Base-by-base conservation (phyloP, 2,888 invertebrate genomes). In the Corythucha ciliata region DNA sequence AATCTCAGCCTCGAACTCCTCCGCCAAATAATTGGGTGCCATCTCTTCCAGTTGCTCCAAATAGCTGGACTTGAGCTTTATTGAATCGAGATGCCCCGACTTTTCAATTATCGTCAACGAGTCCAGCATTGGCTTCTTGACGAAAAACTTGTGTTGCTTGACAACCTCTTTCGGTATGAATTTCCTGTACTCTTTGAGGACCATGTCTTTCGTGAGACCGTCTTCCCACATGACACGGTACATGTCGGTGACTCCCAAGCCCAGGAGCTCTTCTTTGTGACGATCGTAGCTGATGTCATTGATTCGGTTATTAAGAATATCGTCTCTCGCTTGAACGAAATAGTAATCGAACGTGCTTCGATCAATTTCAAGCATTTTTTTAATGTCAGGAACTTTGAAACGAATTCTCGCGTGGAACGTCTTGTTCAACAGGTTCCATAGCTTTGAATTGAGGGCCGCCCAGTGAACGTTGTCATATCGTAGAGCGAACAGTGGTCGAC, bases 191-290 rank as follows among this genome's bases (percentile, higher is more conserved):
- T 86, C 82, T 58, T 77, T 79, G 62, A 82, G 79, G 3, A 90
- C 78, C 52, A 75, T 75, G 57, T 81, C 81, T 45, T 76, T 70
- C 0, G 77, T 69, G 55, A 80, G 68, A 48, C 79, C 76, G 60
- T 81, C 79, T 65, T 89, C 88, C n/a, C 83, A 67, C 70, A 83
- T 81, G 32, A 84, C 82, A 59, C 89, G 78, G 54, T 78, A 83
- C 87, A 92, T 90, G 67, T 91, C 90, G 46, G 84, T 79, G 49
- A 89, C 87, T 8, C 87, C 87, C 46, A 92, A 71, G 0, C 92
- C 92, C 48, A 90, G 72, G 2, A 89, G 73, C 68, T 87, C 82
- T 53, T 80, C 75, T 64, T 82, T 82, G 62, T 81, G 78, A 53
- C 80, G 80, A 47, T 85, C 83, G 68, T 83, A 86, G 54, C 80